These are phyloP conservation scores for Myanophis thanlyinensis DNA, from an alignment of 2,113 vertebrate genomes.

Conservation along the genomic window DNA sequence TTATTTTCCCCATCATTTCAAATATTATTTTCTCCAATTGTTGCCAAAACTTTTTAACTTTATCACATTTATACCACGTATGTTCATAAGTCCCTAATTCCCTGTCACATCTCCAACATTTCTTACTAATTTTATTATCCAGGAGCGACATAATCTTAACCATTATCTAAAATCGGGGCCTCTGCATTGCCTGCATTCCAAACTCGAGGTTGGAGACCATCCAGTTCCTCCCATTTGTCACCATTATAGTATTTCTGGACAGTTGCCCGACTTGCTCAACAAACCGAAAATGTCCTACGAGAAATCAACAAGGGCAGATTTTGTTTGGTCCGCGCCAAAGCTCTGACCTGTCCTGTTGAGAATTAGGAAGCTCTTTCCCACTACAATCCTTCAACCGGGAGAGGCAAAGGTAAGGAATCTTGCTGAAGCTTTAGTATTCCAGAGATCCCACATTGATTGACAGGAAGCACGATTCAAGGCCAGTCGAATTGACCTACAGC, in stretches of 20 bases:
- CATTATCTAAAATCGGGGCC: too few species aligned
- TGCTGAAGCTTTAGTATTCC: background rate
- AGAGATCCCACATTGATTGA: background rate
- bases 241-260: background rate
- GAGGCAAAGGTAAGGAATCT: background rate
- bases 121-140: too few species aligned
- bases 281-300: background rate
- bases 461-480: background rate
- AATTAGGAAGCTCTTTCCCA: background rate
- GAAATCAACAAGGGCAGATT: background rate
- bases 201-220: background rate
- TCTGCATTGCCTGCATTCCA: background rate
- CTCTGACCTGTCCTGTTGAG: background rate
- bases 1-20: too few species aligned
- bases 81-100: too few species aligned
- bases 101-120: too few species aligned
- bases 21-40: too few species aligned
- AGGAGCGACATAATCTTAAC: background rate
- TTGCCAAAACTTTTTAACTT: too few species aligned
- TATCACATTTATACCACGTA: too few species aligned
- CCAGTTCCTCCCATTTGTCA: background rate
- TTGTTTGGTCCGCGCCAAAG: background rate
- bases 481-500: background rate
- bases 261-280: background rate
- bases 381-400: background rate